Evolutionary conservation across 2,113 vertebrate species (phyloP).

Genomic region (Sapajus apella): DNA sequence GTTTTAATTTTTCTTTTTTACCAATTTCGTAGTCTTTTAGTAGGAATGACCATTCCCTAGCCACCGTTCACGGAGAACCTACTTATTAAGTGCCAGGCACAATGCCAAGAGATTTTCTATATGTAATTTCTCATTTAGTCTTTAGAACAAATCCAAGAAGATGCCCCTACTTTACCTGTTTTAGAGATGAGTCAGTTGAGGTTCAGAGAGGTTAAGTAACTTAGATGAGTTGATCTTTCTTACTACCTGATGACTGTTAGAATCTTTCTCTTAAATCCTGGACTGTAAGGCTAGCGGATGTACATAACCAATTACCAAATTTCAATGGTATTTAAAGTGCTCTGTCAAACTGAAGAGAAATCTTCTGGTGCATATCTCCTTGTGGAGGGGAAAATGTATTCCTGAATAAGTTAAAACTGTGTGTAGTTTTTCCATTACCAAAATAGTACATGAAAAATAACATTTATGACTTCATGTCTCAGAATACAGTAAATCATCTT

Average conservation of each 20-base stretch:
- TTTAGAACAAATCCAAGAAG: slow-evolving; percentile 30
- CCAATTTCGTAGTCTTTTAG: neutral
- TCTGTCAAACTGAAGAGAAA: neutral
- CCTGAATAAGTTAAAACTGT: slow-evolving; percentile 23
- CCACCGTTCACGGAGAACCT: neutral
- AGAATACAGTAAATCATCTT: neutral
- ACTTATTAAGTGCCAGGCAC: neutral
- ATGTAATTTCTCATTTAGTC: slow-evolving; percentile 14
- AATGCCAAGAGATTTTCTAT: neutral
- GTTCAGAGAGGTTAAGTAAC: neutral
- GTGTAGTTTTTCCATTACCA: neutral
- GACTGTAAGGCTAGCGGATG: neutral
- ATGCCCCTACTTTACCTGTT: neutral
- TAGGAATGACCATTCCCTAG: neutral
- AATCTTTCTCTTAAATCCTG: slow-evolving; percentile 8
- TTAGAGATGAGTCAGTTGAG: neutral
- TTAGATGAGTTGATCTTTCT: neutral
- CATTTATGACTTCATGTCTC: neutral
- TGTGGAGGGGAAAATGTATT: neutral
- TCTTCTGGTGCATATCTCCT: neutral
- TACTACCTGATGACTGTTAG: neutral
- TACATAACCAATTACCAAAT: neutral
- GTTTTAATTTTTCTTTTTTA: neutral
- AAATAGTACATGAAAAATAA: neutral
- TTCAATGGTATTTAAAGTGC: neutral